Percentiles rank a stretch among this genome's conserved stretches.
phyloP scores from a whole-genome alignment of 2,888 invertebrate species.

The Zeuzera pyrina region DNA sequence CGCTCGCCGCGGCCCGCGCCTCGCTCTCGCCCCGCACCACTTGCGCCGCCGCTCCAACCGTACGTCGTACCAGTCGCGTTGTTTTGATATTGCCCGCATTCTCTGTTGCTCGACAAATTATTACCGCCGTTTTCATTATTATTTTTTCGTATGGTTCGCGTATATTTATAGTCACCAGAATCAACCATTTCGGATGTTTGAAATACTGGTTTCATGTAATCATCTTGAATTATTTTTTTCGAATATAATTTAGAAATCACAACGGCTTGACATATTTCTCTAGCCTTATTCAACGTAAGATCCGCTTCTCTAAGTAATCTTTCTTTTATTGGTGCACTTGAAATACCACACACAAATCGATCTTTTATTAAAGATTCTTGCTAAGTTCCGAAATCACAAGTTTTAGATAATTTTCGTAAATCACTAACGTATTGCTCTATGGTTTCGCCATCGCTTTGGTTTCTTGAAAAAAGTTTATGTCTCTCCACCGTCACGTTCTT shows the following conservation, averaged over 20 bases:
- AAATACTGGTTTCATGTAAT: neutral
- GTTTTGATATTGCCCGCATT: too few relatives aligned
- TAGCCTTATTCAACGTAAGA: constrained; percentile 12
- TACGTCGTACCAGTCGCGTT: too few relatives aligned
- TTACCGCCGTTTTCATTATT: too few relatives aligned
- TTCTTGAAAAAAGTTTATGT: constrained; percentile 4
- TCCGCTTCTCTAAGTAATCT: constrained; percentile 8
- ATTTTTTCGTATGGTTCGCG: too few relatives aligned
- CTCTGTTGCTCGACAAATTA: too few relatives aligned
- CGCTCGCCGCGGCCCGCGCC: neutral
- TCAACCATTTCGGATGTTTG: neutral
- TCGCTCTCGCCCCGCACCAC: neutral
- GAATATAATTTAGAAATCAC: constrained; percentile 9
- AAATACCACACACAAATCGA: constrained; percentile 19
- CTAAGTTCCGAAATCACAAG: too few relatives aligned
- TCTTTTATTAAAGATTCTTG: too few relatives aligned
- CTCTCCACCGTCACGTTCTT: constrained; percentile 4
- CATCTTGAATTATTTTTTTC: constrained; percentile 2
- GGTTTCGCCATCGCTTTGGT: constrained; percentile 2
- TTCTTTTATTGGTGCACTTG: constrained; percentile 12
- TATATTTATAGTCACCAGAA: too few relatives aligned
- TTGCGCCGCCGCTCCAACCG: neutral
- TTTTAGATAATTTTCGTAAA: too few relatives aligned
- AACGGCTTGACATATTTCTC: constrained; percentile 12
- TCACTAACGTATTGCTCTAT: constrained; percentile 5